Percentiles rank a stretch among this genome's conserved stretches.
Evolutionary conservation across 2,888 invertebrate species (phyloP).

Genomic region (Synergus umbraculus): DNA sequence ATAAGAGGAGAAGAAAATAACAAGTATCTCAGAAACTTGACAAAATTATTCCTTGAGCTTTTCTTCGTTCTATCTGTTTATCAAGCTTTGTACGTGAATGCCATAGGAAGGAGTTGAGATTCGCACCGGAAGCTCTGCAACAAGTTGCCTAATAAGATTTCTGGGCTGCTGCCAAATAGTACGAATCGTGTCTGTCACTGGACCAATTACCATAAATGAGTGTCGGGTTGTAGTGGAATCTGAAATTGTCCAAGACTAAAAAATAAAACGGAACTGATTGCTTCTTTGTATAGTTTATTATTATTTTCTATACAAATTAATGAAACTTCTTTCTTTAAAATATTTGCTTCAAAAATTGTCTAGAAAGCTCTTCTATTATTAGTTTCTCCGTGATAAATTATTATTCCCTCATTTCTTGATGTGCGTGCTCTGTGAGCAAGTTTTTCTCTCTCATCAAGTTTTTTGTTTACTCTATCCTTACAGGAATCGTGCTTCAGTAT

Average conservation of each 20-base stretch:
- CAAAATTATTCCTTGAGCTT: constrained; percentile 38
- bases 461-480: neutral
- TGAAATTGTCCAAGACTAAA: neutral
- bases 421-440: neutral
- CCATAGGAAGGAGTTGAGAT: constrained; percentile 46
- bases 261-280: neutral
- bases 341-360: neutral
- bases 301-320: too few species aligned
- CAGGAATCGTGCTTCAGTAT: neutral
- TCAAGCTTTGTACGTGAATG: constrained; percentile 35
- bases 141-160: constrained; percentile 59
- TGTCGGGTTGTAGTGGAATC: neutral
- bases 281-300: neutral
- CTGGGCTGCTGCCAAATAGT: constrained; percentile 47
- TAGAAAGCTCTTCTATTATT: neutral
- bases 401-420: neutral
- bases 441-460: neutral
- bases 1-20: neutral
- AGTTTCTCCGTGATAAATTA: neutral
- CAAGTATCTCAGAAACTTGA: neutral
- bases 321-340: too few species aligned
- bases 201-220: constrained; percentile 15
- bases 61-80: constrained; percentile 35
- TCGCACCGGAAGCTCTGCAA: constrained; percentile 58
- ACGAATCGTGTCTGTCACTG: constrained; percentile 13